A percentile compares a stretch with the other conserved stretches of the same genome.
Evolutionary conservation across 2,797 vertebrate genomes (phyloP).

Genomic region (Momotus momota): DNA sequence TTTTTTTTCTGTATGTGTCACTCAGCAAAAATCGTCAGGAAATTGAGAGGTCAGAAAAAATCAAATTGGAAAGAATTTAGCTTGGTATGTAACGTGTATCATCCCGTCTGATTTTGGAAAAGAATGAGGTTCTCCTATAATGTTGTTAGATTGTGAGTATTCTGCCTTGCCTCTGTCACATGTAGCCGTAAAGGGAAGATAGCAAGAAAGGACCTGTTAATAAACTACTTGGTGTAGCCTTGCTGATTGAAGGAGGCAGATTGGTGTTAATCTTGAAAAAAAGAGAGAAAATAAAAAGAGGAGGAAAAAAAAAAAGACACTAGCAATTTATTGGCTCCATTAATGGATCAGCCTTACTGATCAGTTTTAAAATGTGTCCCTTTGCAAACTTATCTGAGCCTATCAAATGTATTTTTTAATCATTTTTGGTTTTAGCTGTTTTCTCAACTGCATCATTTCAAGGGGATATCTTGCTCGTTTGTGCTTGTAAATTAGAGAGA

Average conservation of each 20-base stretch:
- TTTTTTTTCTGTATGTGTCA: background rate
- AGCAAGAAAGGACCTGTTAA: background rate
- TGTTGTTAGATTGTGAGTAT: rapidly evolving
- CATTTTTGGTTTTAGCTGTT: background rate
- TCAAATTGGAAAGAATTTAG: background rate
- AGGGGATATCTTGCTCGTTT: background rate
- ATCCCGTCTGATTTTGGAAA: background rate
- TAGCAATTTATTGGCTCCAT: background rate
- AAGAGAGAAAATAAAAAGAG: no score
- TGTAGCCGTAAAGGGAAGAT: background rate
- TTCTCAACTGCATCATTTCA: background rate
- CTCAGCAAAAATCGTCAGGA: background rate
- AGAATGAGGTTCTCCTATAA: background rate
- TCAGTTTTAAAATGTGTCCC: background rate
- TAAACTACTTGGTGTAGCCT: background rate
- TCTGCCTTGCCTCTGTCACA: background rate
- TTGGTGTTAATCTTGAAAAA: background rate
- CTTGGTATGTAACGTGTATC: background rate
- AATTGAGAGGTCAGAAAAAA: background rate
- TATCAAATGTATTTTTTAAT: no score
- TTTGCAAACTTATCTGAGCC: background rate
- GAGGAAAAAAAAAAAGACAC: no score
- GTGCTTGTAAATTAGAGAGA: background rate
- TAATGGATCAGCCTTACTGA: background rate
- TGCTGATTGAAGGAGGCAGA: background rate